phyloP scores from a whole-genome alignment of 2,113 vertebrate genomes.

The Urocitellus parryii region DNA sequence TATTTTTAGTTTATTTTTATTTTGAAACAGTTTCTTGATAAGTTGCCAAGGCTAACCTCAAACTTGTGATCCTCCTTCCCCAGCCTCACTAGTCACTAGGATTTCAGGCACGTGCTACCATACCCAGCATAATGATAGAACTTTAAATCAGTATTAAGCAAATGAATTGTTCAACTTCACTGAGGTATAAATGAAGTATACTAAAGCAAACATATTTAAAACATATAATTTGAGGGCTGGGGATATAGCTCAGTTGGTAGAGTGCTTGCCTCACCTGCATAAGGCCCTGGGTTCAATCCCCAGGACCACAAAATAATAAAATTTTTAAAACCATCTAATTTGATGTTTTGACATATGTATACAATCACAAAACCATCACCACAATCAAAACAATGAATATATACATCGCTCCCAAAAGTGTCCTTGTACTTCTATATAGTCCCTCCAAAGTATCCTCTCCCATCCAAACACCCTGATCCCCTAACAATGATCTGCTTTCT shows the following conservation, averaged over 20 bases:
- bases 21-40: too few relatives aligned
- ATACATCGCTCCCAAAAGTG: not conserved
- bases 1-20: too few relatives aligned
- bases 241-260: too few relatives aligned
- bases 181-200: constrained; percentile 1
- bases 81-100: too few relatives aligned
- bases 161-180: not conserved
- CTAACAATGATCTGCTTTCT: not conserved
- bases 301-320: too few relatives aligned
- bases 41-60: too few relatives aligned
- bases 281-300: too few relatives aligned
- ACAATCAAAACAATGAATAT: not conserved
- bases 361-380: constrained; percentile 30
- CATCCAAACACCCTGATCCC: not conserved
- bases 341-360: not conserved
- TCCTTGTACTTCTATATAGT: not conserved
- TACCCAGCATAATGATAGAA: too few relatives aligned
- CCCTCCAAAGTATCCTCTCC: not conserved
- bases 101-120: too few relatives aligned
- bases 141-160: not conserved
- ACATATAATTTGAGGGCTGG: not conserved
- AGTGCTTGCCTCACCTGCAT: too few relatives aligned
- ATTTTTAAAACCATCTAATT: not conserved
- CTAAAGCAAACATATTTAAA: constrained; percentile 1
- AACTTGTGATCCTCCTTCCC: too few relatives aligned